Conservation (phyloP, 2,113 vertebrate genomes). For the Gambusia holbrooki region DNA sequence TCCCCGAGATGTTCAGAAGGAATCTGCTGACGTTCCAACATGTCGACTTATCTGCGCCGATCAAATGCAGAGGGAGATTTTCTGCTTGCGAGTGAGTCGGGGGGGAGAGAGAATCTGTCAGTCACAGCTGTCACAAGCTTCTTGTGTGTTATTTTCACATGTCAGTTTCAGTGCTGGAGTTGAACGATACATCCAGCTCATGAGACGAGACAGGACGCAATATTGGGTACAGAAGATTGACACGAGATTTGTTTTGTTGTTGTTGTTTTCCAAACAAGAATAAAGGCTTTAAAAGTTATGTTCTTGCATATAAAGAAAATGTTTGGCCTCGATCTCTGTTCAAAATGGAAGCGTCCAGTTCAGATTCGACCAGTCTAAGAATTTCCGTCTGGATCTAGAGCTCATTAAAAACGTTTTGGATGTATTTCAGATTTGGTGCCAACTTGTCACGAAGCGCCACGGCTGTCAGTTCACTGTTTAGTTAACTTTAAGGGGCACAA, state of each 20-base stretch:
- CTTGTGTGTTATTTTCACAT: background rate
- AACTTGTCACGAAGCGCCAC: too few relatives aligned
- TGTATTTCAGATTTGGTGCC: too few relatives aligned
- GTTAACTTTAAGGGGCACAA: too few relatives aligned
- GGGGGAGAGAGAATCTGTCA: slow-evolving; percentile 46
- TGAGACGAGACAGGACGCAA: background rate
- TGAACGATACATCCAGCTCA: background rate
- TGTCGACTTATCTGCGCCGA: slow-evolving; percentile 38
- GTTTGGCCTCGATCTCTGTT: background rate
- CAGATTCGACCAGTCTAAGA: background rate
- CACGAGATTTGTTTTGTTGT: background rate
- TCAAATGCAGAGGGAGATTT: slow-evolving; percentile 44
- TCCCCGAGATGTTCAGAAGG: slow-evolving; percentile 33
- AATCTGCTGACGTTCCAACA: slow-evolving; percentile 31
- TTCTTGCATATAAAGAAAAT: background rate
- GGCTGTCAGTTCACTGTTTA: too few relatives aligned
- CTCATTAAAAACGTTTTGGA: too few relatives aligned
- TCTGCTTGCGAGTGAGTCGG: background rate
- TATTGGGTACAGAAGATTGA: background rate
- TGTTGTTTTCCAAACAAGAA: too few relatives aligned
- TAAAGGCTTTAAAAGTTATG: background rate
- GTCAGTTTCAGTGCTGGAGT: slow-evolving; percentile 15
- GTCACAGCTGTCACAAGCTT: slow-evolving; percentile 53
- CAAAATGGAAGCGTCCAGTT: background rate
- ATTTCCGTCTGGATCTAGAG: background rate